phyloP scores from a whole-genome alignment of 1,140 invertebrate genomes.

The Zaprionus ornatus region DNA sequence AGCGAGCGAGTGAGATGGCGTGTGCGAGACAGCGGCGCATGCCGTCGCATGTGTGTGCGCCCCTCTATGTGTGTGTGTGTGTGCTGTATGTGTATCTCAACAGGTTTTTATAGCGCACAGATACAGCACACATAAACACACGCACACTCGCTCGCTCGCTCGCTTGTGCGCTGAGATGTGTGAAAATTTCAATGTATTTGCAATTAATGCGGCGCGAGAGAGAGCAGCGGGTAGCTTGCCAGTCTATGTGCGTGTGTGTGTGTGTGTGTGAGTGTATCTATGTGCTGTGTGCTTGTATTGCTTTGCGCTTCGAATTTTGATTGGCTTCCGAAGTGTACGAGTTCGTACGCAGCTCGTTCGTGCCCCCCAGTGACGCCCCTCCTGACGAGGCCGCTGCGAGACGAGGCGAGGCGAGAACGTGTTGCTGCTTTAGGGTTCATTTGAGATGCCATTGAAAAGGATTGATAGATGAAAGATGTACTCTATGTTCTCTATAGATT shows the following conservation, averaged over 20 bases:
- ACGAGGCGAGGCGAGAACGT: background rate
- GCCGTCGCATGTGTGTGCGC: constrained; percentile 12
- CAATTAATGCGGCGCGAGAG: constrained; percentile 63
- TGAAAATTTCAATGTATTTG: constrained; percentile 69
- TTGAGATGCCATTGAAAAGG: constrained; percentile 6
- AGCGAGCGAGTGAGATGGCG: constrained; percentile 19
- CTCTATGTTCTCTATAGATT: background rate
- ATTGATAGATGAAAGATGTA: background rate
- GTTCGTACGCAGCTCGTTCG: constrained; percentile 28
- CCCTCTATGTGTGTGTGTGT: constrained; percentile 7
- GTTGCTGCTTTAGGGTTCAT: background rate
- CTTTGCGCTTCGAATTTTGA: constrained; percentile 72
- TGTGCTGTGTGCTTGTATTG: constrained; percentile 37
- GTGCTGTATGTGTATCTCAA: constrained; percentile 47
- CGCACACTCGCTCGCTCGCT: background rate
- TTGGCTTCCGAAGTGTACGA: constrained; percentile 70
- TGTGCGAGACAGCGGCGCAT: constrained; percentile 8
- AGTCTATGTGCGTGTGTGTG: background rate
- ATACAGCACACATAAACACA: constrained; percentile 38
- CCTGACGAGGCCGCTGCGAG: background rate
- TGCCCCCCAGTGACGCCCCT: constrained; percentile 44
- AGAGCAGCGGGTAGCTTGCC: constrained; percentile 14
- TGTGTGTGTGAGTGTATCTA: constrained; percentile 43
- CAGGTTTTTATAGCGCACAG: constrained; percentile 71
- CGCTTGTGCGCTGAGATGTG: constrained; percentile 55